Conservation (phyloP, 30 jellyfish, hydroid and myxozoan species). For the Pelagia noctiluca region DNA sequence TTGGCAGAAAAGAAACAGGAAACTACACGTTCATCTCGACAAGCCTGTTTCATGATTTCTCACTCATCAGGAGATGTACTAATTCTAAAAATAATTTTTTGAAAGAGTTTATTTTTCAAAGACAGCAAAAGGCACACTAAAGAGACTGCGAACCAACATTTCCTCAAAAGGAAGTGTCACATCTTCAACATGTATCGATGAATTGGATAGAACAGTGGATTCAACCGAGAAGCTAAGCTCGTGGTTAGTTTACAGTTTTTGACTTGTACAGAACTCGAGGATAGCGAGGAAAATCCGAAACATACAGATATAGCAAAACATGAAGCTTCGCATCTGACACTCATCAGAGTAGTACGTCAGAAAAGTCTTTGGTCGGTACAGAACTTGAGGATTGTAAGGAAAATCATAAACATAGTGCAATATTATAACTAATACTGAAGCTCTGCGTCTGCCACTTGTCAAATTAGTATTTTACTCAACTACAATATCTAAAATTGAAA, state of each 20-base stretch:
- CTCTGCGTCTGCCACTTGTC: too few species aligned
- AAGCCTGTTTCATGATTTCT: background rate
- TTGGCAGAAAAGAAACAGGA: background rate
- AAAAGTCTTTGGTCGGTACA: background rate
- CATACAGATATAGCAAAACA: background rate
- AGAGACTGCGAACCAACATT: conserved; percentile 29
- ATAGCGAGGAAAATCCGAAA: background rate
- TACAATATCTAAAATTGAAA: too few species aligned
- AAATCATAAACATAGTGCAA: too few species aligned
- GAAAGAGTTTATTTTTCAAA: background rate
- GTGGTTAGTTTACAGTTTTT: conserved; percentile 12
- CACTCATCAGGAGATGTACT: background rate
- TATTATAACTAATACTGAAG: too few species aligned
- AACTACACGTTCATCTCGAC: background rate
- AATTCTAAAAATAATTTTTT: background rate
- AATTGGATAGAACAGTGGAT: conserved; percentile 41
- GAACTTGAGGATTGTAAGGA: background rate
- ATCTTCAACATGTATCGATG: background rate
- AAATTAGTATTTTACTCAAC: too few species aligned
- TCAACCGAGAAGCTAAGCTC: conserved; percentile 38
- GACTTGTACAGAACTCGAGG: background rate
- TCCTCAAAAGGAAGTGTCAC: conserved; percentile 20
- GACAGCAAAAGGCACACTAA: conserved; percentile 41
- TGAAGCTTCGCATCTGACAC: background rate
- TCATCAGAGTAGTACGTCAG: background rate